phyloP scores from a whole-genome alignment of 1,140 invertebrate species.

The fruit fly (Drosophila melanogaster) region DNA sequence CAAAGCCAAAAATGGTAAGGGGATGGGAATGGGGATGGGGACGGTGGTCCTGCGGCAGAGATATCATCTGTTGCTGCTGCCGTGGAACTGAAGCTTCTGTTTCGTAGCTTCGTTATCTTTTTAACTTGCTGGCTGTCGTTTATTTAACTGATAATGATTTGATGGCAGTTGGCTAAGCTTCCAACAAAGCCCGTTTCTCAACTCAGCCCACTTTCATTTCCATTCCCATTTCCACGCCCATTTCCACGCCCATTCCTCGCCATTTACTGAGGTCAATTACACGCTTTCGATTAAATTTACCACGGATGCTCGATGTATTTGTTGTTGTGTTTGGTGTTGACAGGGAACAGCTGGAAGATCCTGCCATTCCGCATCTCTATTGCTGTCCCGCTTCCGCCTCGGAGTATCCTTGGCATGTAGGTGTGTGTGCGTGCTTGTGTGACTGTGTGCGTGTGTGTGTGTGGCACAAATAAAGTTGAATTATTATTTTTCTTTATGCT shows the following conservation, averaged over 20 bases:
- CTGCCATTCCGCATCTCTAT: slow-evolving; percentile 22
- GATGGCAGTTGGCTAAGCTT: slow-evolving; percentile 81
- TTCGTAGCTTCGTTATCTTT: slow-evolving; percentile 77
- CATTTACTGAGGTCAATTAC: slow-evolving; percentile 82
- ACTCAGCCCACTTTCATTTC: slow-evolving; percentile 21
- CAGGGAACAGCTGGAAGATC: slow-evolving; percentile 72
- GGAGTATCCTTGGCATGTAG: slow-evolving; percentile 38
- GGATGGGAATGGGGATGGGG: not conserved
- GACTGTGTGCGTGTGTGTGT: slow-evolving; percentile 24
- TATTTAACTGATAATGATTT: slow-evolving; percentile 83
- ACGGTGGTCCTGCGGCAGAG: slow-evolving; percentile 36
- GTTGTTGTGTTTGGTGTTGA: slow-evolving; percentile 62
- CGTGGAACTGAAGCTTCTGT: slow-evolving; percentile 19
- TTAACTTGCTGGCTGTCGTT: slow-evolving; percentile 80
- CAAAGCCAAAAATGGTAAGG: slow-evolving; percentile 24
- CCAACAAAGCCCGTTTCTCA: slow-evolving; percentile 61
- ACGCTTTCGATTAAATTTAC: slow-evolving; percentile 83
- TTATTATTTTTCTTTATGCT: slow-evolving; percentile 82
- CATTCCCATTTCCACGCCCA: slow-evolving; percentile 42
- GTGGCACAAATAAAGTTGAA: slow-evolving; percentile 81
- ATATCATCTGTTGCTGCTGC: slow-evolving; percentile 77
- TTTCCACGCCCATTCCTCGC: slow-evolving; percentile 58
- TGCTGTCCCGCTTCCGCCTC: slow-evolving; percentile 5
- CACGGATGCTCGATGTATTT: slow-evolving; percentile 44
- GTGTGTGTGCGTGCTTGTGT: slow-evolving; percentile 9